phyloP scores from a whole-genome alignment of 1,140 invertebrate genomes.

The Microplitis mediator region DNA sequence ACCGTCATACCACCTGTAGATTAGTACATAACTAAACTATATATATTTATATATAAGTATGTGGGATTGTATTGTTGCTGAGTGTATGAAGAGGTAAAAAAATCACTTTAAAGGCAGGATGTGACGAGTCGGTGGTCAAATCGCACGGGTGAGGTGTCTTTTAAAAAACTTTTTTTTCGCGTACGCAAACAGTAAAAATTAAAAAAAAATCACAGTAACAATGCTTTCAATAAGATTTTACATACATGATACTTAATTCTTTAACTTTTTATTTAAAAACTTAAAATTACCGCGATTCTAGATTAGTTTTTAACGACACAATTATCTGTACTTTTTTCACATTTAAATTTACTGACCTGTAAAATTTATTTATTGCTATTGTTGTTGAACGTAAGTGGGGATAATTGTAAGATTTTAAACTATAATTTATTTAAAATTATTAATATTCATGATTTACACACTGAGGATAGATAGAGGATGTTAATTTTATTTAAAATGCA shows the following conservation, averaged over 20 bases:
- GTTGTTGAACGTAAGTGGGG: too few species aligned
- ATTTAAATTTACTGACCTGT: too few species aligned
- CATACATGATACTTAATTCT: background rate
- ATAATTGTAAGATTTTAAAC: too few species aligned
- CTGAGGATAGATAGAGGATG: too few species aligned
- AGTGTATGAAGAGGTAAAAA: too few species aligned
- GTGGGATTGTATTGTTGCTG: too few species aligned
- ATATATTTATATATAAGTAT: background rate
- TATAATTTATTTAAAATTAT: background rate
- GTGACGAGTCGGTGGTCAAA: slow-evolving; percentile 37
- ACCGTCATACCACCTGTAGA: background rate
- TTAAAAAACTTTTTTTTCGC: slow-evolving; percentile 20
- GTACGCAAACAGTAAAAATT: background rate
- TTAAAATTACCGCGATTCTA: background rate
- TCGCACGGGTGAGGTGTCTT: slow-evolving; percentile 23
- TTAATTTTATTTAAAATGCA: too few species aligned
- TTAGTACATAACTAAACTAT: background rate
- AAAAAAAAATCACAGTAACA: background rate
- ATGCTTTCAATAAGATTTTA: background rate
- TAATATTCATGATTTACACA: background rate
- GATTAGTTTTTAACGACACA: too few species aligned
- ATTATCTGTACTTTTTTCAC: background rate
- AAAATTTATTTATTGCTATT: too few species aligned
- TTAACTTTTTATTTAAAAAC: background rate
- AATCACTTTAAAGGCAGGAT: slow-evolving; percentile 31